Evolutionary conservation across 2,888 invertebrate genomes (phyloP).

Genomic region (Drosophila pullipes): DNA sequence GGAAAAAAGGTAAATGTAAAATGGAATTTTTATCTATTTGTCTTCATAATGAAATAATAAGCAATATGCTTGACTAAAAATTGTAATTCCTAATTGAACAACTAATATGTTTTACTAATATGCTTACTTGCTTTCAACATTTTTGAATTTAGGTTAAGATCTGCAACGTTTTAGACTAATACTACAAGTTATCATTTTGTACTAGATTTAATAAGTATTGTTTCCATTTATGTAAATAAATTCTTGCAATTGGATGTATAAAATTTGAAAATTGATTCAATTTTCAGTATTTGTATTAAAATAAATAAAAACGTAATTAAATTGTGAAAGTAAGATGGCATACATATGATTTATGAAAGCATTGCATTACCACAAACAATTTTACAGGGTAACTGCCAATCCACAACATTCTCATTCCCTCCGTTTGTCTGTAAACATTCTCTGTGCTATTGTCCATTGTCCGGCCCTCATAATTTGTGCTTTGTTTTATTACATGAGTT

Average conservation of each 20-base stretch:
- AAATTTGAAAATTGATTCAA: neutral
- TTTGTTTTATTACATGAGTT: conserved; percentile 69
- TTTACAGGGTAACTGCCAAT: conserved; percentile 2
- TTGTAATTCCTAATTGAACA: neutral
- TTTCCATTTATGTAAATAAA: too few relatives aligned
- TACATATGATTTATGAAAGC: neutral
- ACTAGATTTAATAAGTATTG: neutral
- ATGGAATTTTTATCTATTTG: neutral
- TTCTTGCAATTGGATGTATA: too few relatives aligned
- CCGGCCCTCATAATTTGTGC: conserved; percentile 75
- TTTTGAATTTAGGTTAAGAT: neutral
- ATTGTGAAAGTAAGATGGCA: neutral
- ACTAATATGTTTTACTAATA: neutral
- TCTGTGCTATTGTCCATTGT: conserved; percentile 39
- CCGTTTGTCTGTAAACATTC: conserved; percentile 35
- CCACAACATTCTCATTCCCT: neutral
- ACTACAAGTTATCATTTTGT: neutral
- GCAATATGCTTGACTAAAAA: too few relatives aligned
- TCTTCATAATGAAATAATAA: neutral
- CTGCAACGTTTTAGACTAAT: neutral
- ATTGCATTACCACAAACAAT: neutral
- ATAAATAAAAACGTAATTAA: neutral
- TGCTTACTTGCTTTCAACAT: neutral
- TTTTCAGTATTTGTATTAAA: neutral
- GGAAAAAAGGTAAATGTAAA: neutral